A percentile compares a stretch with the other conserved stretches of the same genome.
phyloP scores from a whole-genome alignment of 2,888 invertebrate species.

The Apamea sordens region DNA sequence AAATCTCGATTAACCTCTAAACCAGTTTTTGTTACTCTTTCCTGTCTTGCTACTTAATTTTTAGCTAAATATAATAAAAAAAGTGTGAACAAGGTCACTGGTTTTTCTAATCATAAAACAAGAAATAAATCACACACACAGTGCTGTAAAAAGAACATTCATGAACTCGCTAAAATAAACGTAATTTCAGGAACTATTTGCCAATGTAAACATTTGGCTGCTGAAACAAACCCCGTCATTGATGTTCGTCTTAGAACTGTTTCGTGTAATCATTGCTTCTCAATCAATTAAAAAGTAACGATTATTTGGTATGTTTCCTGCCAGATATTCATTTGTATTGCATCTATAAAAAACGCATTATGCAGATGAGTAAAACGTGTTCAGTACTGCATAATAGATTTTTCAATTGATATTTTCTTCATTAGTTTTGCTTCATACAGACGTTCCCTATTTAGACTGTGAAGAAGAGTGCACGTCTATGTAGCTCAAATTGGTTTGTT shows the following conservation, averaged over 20 bases:
- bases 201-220: constrained; percentile 30
- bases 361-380: neutral
- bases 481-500: too few relatives aligned
- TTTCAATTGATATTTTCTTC: too few relatives aligned
- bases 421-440: too few relatives aligned
- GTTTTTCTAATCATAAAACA: constrained; percentile 18
- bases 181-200: constrained; percentile 38
- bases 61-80: constrained; percentile 11
- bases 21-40: constrained; percentile 29
- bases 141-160: constrained; percentile 46
- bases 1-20: neutral
- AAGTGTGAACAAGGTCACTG: constrained; percentile 42
- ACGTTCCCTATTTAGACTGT: too few relatives aligned
- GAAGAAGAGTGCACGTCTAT: too few relatives aligned
- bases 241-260: constrained; percentile 32
- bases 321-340: neutral
- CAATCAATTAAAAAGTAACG: constrained; percentile 34
- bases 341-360: neutral
- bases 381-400: neutral
- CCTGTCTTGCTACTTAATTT: constrained; percentile 10
- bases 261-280: constrained; percentile 21
- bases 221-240: constrained; percentile 32
- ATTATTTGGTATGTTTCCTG: constrained; percentile 30
- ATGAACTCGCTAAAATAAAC: constrained; percentile 53
- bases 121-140: constrained; percentile 34